Evolutionary conservation across 1,140 invertebrate genomes (phyloP).

Genomic region (Portunus trituberculatus): DNA sequence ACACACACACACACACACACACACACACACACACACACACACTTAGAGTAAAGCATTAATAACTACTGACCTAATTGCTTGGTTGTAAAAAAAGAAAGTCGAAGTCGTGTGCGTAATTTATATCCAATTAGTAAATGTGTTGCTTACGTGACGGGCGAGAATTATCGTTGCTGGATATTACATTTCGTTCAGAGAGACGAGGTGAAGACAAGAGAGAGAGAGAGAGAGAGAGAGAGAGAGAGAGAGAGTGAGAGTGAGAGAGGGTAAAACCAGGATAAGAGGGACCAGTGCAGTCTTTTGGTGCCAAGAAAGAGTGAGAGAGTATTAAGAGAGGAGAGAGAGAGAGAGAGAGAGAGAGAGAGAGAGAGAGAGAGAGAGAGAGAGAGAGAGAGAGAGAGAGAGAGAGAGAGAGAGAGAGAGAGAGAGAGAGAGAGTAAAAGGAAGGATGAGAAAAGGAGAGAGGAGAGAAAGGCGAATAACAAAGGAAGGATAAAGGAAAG

Average conservation of each 20-base stretch:
- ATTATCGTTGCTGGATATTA: neutral
- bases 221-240: neutral
- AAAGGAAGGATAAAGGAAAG: neutral
- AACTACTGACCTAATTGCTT: neutral
- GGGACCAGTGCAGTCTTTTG: neutral
- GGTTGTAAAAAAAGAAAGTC: neutral
- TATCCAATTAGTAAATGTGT: constrained; percentile 13
- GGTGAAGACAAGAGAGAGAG: neutral
- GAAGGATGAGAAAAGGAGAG: no score
- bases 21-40: constrained; percentile 20
- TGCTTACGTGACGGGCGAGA: neutral
- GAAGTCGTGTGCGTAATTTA: neutral
- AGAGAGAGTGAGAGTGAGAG: neutral
- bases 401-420: neutral
- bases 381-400: neutral
- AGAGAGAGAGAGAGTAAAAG: neutral
- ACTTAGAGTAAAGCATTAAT: neutral
- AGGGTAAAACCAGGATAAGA: neutral
- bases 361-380: neutral
- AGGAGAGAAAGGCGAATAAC: neutral
- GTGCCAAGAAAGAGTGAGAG: no score
- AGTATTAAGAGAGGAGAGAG: no score
- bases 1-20: constrained; percentile 18
- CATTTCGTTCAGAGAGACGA: neutral
- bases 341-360: neutral